A percentile compares a stretch with the other conserved stretches of the same genome.
These are phyloP conservation scores for Aphidoletes aphidimyza DNA, from an alignment of 2,888 invertebrate species.

Conservation along the genomic window DNA sequence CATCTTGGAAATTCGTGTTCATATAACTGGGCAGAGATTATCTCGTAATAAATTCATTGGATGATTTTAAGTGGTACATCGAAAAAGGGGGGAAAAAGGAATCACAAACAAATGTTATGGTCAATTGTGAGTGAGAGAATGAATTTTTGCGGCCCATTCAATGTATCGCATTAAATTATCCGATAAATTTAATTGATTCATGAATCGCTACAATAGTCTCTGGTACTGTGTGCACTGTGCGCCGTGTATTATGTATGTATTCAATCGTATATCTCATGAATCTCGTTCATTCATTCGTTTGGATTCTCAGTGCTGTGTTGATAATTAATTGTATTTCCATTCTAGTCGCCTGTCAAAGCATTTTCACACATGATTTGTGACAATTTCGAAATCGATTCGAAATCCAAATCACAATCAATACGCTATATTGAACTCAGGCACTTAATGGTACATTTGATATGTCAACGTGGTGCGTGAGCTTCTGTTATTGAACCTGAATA, in stretches of 20 bases:
- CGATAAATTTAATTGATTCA: too few species aligned
- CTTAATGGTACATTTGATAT: neutral
- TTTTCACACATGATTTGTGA: constrained; percentile 54
- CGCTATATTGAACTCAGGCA: neutral
- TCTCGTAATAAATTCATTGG: neutral
- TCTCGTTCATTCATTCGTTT: neutral
- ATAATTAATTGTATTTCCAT: constrained; percentile 47
- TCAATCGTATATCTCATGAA: too few species aligned
- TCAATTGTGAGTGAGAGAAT: too few species aligned
- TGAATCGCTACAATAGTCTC: too few species aligned
- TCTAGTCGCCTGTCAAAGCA: constrained; percentile 42
- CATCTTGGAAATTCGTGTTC: too few species aligned
- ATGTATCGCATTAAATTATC: too few species aligned
- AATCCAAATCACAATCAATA: neutral
- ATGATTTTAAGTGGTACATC: too few species aligned
- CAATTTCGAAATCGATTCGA: constrained; percentile 17
- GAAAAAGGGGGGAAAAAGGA: too few species aligned
- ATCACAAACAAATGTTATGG: too few species aligned
- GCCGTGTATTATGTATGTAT: too few species aligned
- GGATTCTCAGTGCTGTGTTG: neutral
- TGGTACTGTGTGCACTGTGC: too few species aligned
- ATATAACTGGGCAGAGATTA: neutral
- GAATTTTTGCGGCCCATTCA: too few species aligned
- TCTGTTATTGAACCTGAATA: neutral
- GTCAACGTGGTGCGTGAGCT: neutral